Base-by-base conservation (phyloP, 1,140 invertebrate species). In the Hesperophylax magnus region DNA sequence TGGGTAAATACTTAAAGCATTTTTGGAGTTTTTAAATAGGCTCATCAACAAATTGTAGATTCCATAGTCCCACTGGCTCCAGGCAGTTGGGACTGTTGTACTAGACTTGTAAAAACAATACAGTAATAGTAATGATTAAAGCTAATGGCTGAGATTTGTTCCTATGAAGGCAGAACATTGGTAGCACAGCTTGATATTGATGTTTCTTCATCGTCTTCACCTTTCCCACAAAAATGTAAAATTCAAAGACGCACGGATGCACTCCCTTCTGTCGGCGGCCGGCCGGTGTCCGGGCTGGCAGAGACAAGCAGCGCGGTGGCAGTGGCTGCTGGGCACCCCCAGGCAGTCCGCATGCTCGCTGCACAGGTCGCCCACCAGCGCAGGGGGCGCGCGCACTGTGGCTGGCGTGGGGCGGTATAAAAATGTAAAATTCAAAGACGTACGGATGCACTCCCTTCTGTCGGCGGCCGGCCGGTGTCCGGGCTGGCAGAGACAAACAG, bases 361-460 rank as follows among this genome's bases (percentile, higher is more conserved):
- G 87, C 95, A 97, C 39, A 95, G 86, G 87, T 96, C 95, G 9
- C 95, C 95, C 11, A 96, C 88, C 58, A 95, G 87, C 20, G 94
- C 93, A 34, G 93, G 93, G 60, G 95, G 91, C 31, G 94, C 92
- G 77, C 93, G 90, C 39, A 94, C 94, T 18, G 93, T 94, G 15
- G 94, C 93, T 31, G 94, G 93, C 2, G 92, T 93, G 27, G 92
- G 92, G 81, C 92, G 88, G 87, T 88, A 80, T 39, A 86, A n/a
- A n/a, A n/a, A n/a, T n/a, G n/a, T n/a, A n/a, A 58, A 58, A n/a
- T 58, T 5, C 1, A 58, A 15, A 15, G 56, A 85, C 90, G 91
- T 90, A 94, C 94, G 92, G 82, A 94, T 89, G 85, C 95, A 96
- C 76, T 93, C 92, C 85, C 94, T 93, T 75, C 94, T 89, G 86